Evolutionary conservation across 2,888 invertebrate species (phyloP), one percentile per base, ranked within the genome.

Genomic region (Pseudolycoriella hygida): DNA sequence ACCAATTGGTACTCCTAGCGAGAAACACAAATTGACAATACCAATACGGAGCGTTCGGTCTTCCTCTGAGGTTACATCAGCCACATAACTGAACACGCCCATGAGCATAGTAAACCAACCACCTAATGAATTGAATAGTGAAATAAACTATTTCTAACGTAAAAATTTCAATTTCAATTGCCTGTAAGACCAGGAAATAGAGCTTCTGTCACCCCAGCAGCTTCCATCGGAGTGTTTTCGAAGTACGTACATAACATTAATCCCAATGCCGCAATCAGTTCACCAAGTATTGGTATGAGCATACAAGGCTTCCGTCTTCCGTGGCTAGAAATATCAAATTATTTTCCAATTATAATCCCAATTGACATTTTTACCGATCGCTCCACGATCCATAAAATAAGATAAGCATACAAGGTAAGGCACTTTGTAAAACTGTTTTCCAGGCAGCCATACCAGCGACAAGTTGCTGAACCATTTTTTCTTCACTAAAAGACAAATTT

Each of bases 91-190:
- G 65, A 90, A 84, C 51, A 88, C 78, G 17, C 85, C 85, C 85
- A 87, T 86, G 54, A 87, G 78, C 85, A 86, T 85, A 25, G 85
- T 85, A 59, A 85, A 84, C 86, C 86, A 86, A 8, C 86, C 86
- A 10, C 86, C 82, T 48, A 31, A 5, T 12, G 17, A 34, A n/a
- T n/a, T n/a, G n/a, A n/a, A n/a, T n/a, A n/a, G n/a, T n/a, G n/a
- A n/a, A n/a, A n/a, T n/a, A n/a, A n/a, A 6, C 25, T 25, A 25
- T 25, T 8, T 25, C 25, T 8, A 25, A 6, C 4, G 8, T 4
- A 4, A 25, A 25, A 25, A 12, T 34, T 14, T 34, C n/a, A 8
- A 30, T n/a, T 19, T n/a, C n/a, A n/a, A n/a, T n/a, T 40, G 46
- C 49, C 65, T 1, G 84, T 83, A 6, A 86, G 57, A 0, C 84